phyloP scores from a whole-genome alignment of 2,888 invertebrate genomes.

The Macrosoma leucophasiata region DNA sequence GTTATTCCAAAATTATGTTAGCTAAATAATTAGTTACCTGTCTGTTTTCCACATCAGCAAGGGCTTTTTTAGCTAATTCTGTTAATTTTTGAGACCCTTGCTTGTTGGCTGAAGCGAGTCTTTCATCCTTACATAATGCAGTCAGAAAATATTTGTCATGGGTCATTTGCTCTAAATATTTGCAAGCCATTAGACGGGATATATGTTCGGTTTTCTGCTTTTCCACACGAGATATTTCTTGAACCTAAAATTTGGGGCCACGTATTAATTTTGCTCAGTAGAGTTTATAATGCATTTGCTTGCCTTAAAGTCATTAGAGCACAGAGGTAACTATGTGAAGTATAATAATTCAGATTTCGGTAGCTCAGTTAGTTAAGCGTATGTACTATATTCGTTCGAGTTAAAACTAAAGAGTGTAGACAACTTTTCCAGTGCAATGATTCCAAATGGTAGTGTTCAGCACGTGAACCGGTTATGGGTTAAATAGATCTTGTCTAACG shows the following conservation, averaged over 20 bases:
- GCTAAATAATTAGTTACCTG: no score
- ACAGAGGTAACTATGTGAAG: no score
- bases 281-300: no score
- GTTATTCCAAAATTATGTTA: background rate
- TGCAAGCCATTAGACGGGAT: conserved; percentile 63
- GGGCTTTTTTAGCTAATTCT: conserved; percentile 52
- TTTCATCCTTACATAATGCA: conserved; percentile 56
- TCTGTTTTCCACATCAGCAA: conserved; percentile 55
- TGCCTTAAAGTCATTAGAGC: no score
- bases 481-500: no score
- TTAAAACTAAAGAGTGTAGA: no score
- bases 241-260: conserved; percentile 45
- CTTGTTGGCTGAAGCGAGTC: conserved; percentile 58
- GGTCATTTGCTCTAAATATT: conserved; percentile 68
- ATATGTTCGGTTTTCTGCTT: conserved; percentile 55
- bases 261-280: background rate
- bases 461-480: no score
- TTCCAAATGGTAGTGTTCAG: no score
- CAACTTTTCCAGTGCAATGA: no score
- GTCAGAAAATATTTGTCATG: conserved; percentile 67
- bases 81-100: conserved; percentile 50
- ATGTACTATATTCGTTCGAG: no score
- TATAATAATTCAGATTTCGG: no score
- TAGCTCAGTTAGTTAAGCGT: no score
- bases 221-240: conserved; percentile 57